These are phyloP conservation scores for Streptopelia turtur DNA, from an alignment of 2,797 vertebrate genomes.

Conservation along the genomic window DNA sequence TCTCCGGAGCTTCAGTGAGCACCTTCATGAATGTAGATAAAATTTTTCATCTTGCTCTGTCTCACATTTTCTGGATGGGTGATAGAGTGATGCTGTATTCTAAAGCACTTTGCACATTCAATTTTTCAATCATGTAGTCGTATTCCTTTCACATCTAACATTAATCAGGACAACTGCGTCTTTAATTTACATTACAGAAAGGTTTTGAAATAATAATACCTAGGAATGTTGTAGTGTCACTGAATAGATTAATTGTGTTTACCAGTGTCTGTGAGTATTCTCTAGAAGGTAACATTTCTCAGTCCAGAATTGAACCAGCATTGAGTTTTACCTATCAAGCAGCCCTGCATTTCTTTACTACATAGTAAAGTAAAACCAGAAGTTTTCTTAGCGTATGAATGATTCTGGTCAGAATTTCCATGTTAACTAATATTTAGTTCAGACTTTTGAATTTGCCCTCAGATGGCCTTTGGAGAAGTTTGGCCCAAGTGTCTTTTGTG, in stretches of 20 bases:
- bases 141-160: not conserved
- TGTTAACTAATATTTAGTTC: not conserved
- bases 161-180: not conserved
- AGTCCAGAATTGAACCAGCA: not conserved
- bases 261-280: not conserved
- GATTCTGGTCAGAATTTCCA: not conserved
- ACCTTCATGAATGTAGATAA: constrained; percentile 5
- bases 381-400: not conserved
- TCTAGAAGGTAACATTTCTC: not conserved
- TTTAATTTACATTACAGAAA: not conserved
- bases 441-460: not conserved
- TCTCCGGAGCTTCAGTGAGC: not conserved
- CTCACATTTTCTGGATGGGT: not conserved
- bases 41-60: not conserved
- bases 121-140: not conserved
- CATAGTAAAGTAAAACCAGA: not conserved
- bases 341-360: not conserved
- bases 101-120: not conserved
- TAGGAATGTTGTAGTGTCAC: not conserved
- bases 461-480: not conserved
- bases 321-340: not conserved
- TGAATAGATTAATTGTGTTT: not conserved
- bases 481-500: not conserved
- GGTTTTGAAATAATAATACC: not conserved
- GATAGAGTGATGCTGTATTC: not conserved